Percentiles rank a stretch among this genome's conserved stretches.
These are phyloP conservation scores for Lemur catta DNA, from an alignment of 2,797 vertebrate genomes.

Conservation along the genomic window DNA sequence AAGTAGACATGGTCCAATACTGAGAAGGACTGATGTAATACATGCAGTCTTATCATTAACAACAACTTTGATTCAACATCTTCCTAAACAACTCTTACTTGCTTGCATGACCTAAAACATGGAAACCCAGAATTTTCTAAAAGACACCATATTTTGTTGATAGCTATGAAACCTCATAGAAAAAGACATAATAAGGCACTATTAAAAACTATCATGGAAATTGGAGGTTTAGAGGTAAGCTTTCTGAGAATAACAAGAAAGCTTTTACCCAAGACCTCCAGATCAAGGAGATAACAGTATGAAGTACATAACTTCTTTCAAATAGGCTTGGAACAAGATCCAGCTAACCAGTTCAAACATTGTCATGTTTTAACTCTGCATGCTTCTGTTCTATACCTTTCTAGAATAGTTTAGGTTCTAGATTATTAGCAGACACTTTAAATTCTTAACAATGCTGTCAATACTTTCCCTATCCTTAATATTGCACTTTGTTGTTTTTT, in stretches of 20 bases:
- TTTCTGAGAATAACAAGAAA: neutral
- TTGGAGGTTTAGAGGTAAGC: neutral
- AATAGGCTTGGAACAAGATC: neutral
- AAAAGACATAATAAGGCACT: neutral
- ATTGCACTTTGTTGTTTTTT: neutral
- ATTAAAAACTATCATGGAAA: neutral
- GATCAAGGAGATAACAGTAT: neutral
- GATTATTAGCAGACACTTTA: neutral
- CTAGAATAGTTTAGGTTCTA: neutral
- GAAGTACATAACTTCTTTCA: neutral
- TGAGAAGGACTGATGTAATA: neutral
- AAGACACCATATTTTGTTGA: neutral
- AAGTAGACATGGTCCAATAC: neutral
- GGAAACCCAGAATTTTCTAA: neutral
- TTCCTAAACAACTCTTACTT: neutral
- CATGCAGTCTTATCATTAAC: neutral
- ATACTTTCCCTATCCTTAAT: neutral
- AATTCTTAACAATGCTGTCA: neutral
- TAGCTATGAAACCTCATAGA: neutral
- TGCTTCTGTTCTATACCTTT: neutral
- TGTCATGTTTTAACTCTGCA: neutral
- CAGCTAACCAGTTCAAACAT: neutral
- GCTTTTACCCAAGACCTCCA: neutral
- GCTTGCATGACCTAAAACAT: neutral
- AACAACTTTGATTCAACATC: neutral